Evolutionary conservation across 1,140 invertebrate species (phyloP), one percentile per base, ranked within the genome.

Genomic region (Olivierus martensii): DNA sequence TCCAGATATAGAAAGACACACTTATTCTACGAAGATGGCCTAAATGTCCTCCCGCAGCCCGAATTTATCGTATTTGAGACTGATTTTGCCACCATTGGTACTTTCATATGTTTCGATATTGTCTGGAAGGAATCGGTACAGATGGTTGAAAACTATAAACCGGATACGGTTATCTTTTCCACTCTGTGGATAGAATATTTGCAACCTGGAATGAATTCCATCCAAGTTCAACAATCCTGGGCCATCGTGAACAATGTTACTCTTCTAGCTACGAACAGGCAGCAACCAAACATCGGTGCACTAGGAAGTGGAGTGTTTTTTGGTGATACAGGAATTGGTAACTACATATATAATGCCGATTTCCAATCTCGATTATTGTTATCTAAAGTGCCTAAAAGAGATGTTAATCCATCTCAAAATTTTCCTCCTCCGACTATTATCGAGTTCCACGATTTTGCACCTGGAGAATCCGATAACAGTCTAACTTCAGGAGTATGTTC

Each of bases 1-100:
- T 71, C 73, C 4, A 78, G 80, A 39, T 90, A 89, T 62, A 77
- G 82, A 14, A 90, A 90, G 65, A 76, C 74, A n/a, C 79, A 87
- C 67, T 65, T 86, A 0, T 84, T 78, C 52, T 66, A 68, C 17
- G 82, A 79, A 63, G n/a, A 17, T 0, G 65, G 65, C 5, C 67
- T 77, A 9, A 73, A 75, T 42, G 67, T 61, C n/a, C 77, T 79
- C n/a, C 55, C 60, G 10, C 53, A 64, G 53, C 65, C 74, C 9
- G 70, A 79, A 55, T 37, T 72, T 0, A 66, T 72, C 0, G 74
- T 67, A 2, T 89, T 91, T 56, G 67, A 69, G 5, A 70, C 80
- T 0, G 63, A 63, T 28, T 28, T 58, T 18, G 54, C 56, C n/a
- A 46, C 71, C n/a, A 91, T 93, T 63, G 87, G 84, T 3, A 67